Evolutionary conservation across 2,888 invertebrate genomes (phyloP), one percentile per base, ranked within the genome.

Genomic region (Baronia brevicornis): DNA sequence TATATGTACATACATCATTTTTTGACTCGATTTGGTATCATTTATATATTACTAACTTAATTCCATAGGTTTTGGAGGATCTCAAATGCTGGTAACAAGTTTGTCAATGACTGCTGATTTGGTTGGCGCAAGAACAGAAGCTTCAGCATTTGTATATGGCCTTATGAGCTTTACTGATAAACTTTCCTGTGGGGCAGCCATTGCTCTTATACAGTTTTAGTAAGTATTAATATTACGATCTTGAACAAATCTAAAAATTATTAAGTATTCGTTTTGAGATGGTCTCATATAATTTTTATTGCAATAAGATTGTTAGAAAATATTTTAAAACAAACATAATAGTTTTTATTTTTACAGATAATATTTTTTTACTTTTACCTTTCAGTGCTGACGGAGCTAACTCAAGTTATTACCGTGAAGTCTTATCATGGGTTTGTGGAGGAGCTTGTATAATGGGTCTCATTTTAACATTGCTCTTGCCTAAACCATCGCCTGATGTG

Each of bases 131-230:
- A 90, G 91, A 57, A 92, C 92, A 0, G 91, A 93, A 49, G 93
- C 90, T 42, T 94, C 95, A 3, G 96, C 96, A 10, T 96, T 96
- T 69, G 92, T 97, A 1, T 97, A 95, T 61, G 96, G 96, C 3
- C 87, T 93, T 6, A 96, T 97, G 94, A 96, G 96, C 66, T 96
- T 97, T 60, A 86, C 91, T 5, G 97, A 97, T 73, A 97, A 97
- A 73, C 75, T 97, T 4, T 89, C 93, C 1, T 96, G 96, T 73
- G 97, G 97, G 4, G 45, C 94, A 6, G 93, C 91, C 23, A 93
- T 96, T 29, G 89, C 92, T 38, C 46, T 92, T 3, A 92, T 97
- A 53, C 95, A 96, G 67, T 85, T 89, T 54, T 84, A 91, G 87
- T 94, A 67, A 86, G 89, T 85, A n/a, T n/a, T n/a, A n/a, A n/a